These are phyloP conservation scores for Leptopilina drosophilae DNA, from an alignment of 2,888 invertebrate species.

Conservation along the genomic window DNA sequence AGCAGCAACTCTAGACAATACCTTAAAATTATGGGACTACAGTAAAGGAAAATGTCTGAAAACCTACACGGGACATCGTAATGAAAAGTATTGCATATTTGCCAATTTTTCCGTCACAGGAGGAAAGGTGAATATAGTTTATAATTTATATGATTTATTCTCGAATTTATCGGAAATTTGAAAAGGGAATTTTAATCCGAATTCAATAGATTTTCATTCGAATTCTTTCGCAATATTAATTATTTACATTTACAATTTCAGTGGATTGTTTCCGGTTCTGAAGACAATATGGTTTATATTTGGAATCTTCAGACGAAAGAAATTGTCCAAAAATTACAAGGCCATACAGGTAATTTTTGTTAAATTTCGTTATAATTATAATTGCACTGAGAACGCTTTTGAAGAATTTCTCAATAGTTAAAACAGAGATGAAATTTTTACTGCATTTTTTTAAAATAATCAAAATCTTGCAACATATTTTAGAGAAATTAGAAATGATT, in stretches of 20 bases:
- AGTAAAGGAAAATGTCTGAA: slow-evolving; percentile 99
- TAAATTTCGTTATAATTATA: background rate
- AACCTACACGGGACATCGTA: slow-evolving; percentile 98
- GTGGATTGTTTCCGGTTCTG: slow-evolving; percentile 99
- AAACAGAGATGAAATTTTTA: no score
- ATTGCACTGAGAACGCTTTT: background rate
- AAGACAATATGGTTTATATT: slow-evolving; percentile 98
- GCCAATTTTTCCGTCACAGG: slow-evolving; percentile 99
- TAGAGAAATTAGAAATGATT: no score
- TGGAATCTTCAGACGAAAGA: slow-evolving; percentile 99
- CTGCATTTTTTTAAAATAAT: no score
- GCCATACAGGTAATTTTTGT: slow-evolving; percentile 89
- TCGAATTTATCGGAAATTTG: slow-evolving; percentile 12
- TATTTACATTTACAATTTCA: slow-evolving; percentile 71
- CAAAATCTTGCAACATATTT: no score
- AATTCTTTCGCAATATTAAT: no score
- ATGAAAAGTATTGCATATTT: slow-evolving; percentile 99
- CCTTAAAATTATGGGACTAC: slow-evolving; percentile 99
- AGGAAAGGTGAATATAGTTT: slow-evolving; percentile 87
- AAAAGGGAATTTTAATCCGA: no score
- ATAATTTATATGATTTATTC: background rate
- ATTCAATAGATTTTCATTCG: background rate
- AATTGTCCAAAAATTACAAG: slow-evolving; percentile 97
- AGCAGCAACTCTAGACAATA: slow-evolving; percentile 98
- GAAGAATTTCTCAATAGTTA: no score